Evolutionary conservation across 2,797 vertebrate genomes (phyloP).

Genomic region (Choloepus didactylus): DNA sequence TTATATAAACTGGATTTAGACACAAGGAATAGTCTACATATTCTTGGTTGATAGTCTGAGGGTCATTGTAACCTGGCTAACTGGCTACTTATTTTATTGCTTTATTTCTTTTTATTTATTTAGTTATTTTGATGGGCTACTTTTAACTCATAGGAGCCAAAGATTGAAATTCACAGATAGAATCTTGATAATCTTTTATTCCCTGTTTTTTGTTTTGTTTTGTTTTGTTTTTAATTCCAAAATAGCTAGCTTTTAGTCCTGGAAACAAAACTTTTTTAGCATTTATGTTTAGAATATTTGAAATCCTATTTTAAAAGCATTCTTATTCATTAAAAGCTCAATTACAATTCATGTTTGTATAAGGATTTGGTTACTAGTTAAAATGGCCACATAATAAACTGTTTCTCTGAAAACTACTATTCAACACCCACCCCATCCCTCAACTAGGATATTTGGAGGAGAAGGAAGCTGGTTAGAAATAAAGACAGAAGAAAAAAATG

Average conservation of each 20-base stretch:
- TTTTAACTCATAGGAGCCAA: slow-evolving; percentile 11
- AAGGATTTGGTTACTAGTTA: slow-evolving; percentile 61
- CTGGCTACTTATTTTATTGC: no score
- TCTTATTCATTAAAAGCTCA: slow-evolving; percentile 53
- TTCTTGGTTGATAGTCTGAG: not conserved
- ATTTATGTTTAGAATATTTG: slow-evolving; percentile 67
- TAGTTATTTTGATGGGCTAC: not conserved
- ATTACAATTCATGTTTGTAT: slow-evolving; percentile 18
- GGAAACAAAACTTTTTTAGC: slow-evolving; percentile 67
- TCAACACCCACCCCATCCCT: not conserved
- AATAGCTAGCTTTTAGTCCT: slow-evolving; percentile 45
- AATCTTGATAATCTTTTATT: slow-evolving; percentile 49
- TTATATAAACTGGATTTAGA: slow-evolving; percentile 34
- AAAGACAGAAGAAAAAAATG: not conserved
- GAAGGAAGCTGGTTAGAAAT: not conserved
- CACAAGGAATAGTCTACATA: not conserved
- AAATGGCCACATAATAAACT: slow-evolving; percentile 56
- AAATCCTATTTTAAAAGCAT: slow-evolving; percentile 75
- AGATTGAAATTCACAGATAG: not conserved
- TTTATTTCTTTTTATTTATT: no score
- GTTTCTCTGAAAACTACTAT: slow-evolving; percentile 62
- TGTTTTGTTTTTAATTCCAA: slow-evolving; percentile 41
- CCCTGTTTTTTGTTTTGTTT: not conserved
- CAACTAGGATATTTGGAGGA: slow-evolving; percentile 30
- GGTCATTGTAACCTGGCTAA: not conserved